Evolutionary conservation across 2,113 vertebrate species (phyloP), one percentile per base, ranked within the genome.

Genomic region (Cavia porcellus): DNA sequence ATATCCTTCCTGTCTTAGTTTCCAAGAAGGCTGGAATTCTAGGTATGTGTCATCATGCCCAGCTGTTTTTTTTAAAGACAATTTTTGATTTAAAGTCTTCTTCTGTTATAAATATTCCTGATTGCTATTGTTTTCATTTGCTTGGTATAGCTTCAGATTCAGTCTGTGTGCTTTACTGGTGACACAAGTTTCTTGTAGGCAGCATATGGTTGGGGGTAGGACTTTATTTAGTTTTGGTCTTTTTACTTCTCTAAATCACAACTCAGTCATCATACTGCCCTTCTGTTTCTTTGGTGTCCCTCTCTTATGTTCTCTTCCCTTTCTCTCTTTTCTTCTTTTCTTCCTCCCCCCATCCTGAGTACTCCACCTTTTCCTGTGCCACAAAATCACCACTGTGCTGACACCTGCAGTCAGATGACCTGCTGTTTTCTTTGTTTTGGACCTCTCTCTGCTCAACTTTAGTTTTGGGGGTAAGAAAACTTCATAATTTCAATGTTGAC

Each of bases 321-420:
- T 57, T 15, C 15, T 15, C 14, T 24, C 45, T 50, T 81, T 52
- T 1, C 6, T 24, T 7, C 20, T 42, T 32, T 1, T 14, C 50
- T 38, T 19, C 55, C 55, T 19, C 55, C 15, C 64, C 35, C 10
- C 38, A 52, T 45, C 90, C 93, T 79, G 75, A 6, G 1, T 62
- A 52, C 88, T 96, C 94, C 82, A 10, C 24, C 13, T 24, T 68
- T 50, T 84, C 68, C 64, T 47, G 83, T n/a, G 42, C 19, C 94
- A 70, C 97, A 98, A 98, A 95, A 99, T 98, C 98, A 98, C 98
- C 97, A 92, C 97, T 9, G 22, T 7, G 28, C 25, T 42, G 10
- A 47, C 59, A 85, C 55, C 17, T 13, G 64, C 88, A 10, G 86
- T 94, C 98, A 98, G 96, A 93, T 98, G 98, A 98, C 92, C 45